A percentile compares a stretch with the other conserved stretches of the same genome.
phyloP scores from a whole-genome alignment of 2,797 vertebrate species.

The Carapus acus region DNA sequence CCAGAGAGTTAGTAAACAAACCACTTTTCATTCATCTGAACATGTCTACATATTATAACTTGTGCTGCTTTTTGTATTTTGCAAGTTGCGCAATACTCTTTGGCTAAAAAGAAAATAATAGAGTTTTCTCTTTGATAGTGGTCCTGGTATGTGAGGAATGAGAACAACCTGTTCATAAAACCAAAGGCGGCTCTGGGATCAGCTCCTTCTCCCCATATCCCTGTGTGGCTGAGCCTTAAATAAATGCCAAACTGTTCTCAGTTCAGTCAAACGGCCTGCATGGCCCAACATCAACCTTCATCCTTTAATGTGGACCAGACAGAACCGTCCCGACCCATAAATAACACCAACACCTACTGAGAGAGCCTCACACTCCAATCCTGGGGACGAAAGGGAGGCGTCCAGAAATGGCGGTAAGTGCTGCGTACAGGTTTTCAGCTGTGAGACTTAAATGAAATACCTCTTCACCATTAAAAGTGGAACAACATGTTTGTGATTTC shows the following conservation, averaged over 20 bases:
- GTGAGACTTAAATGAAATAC: background rate
- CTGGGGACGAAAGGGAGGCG: conserved; percentile 18
- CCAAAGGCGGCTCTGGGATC: conserved; percentile 34
- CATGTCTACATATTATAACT: too few species aligned
- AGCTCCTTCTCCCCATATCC: conserved; percentile 19
- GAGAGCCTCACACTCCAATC: conserved; percentile 42
- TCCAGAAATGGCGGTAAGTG: conserved; percentile 49
- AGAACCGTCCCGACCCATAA: conserved; percentile 69
- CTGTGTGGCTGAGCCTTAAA: background rate
- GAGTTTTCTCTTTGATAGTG: conserved; percentile 1
- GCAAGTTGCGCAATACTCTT: too few species aligned
- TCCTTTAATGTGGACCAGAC: conserved; percentile 69
- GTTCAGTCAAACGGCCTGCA: conserved; percentile 36
- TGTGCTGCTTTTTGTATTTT: too few species aligned
- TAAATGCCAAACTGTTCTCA: conserved; percentile 16
- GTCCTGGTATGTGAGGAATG: conserved; percentile 60
- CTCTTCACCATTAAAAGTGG: background rate
- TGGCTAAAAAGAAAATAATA: too few species aligned
- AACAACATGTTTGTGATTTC: conserved; percentile 37
- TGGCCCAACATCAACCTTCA: background rate
- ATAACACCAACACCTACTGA: conserved; percentile 51
- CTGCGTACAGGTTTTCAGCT: background rate
- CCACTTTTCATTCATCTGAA: too few species aligned
- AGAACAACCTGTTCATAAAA: conserved; percentile 16
- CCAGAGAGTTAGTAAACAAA: too few species aligned